Evolutionary conservation across 2,797 vertebrate genomes (phyloP).

Genomic region (Hapalemur alaotrensis): DNA sequence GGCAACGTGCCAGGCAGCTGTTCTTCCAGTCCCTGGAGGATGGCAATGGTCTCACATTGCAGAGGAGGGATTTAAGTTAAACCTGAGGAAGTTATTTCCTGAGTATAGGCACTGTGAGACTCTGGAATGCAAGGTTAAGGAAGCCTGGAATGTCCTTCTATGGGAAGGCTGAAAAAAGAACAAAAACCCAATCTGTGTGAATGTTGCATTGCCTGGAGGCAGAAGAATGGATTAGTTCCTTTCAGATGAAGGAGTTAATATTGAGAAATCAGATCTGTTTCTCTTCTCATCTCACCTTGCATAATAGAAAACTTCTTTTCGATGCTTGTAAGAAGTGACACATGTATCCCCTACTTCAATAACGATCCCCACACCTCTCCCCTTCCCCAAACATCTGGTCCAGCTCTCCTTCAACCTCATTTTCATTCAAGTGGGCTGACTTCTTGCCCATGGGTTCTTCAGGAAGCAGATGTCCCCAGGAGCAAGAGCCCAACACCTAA

Average conservation of each 20-base stretch:
- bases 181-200: neutral
- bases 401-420: neutral
- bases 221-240: slow-evolving; percentile 32
- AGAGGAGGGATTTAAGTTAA: slow-evolving; percentile 67
- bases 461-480: neutral
- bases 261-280: slow-evolving; percentile 41
- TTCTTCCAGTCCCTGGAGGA: slow-evolving; percentile 49
- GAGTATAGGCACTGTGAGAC: slow-evolving; percentile 27
- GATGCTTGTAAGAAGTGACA: neutral
- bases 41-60: slow-evolving; percentile 46
- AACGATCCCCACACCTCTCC: neutral
- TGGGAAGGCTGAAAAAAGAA: slow-evolving; percentile 7
- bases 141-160: slow-evolving; percentile 50
- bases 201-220: neutral
- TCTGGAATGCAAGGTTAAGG: slow-evolving; percentile 65
- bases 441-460: neutral
- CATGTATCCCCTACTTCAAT: neutral
- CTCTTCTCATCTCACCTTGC: slow-evolving; percentile 44
- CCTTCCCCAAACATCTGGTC: neutral
- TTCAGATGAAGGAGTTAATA: slow-evolving; percentile 15
- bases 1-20: slow-evolving; percentile 71
- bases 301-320: slow-evolving; percentile 10
- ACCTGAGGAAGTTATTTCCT: slow-evolving; percentile 72
- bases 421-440: neutral
- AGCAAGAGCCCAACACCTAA: neutral